Evolutionary conservation across 1,140 invertebrate genomes (phyloP).

Genomic region (Ceratitis capitata): DNA sequence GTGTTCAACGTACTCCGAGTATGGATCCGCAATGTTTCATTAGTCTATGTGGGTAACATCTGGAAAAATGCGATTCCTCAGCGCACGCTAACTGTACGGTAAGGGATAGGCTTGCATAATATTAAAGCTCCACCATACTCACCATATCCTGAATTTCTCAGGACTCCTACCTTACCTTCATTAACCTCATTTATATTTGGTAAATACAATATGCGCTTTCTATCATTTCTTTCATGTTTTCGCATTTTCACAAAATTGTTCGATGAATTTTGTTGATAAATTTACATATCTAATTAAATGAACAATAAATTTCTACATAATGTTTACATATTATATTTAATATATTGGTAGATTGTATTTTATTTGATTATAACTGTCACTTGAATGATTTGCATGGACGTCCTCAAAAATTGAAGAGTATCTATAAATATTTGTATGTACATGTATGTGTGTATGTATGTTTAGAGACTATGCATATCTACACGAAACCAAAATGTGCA

Average conservation of each 20-base stretch:
- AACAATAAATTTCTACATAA: neutral
- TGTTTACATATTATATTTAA: neutral
- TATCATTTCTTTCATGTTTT: neutral
- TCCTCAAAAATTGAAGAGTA: neutral
- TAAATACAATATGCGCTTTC: no score
- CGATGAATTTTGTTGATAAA: neutral
- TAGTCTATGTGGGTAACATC: no score
- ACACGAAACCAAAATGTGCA: neutral
- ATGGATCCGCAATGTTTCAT: no score
- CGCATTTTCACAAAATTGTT: neutral
- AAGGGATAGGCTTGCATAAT: no score
- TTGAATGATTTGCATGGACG: neutral
- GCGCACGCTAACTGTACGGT: no score
- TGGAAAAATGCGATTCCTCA: no score
- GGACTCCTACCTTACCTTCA: no score
- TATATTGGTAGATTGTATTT: neutral
- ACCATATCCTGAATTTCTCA: no score
- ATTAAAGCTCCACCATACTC: no score
- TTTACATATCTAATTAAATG: constrained; percentile 19
- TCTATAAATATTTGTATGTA: neutral
- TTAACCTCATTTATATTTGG: no score
- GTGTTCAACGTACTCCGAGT: no score
- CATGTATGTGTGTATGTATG: neutral
- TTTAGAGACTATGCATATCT: neutral
- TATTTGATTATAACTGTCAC: neutral